phyloP scores from a whole-genome alignment of 2,888 invertebrate species.

The Orthonevra nobilis region DNA sequence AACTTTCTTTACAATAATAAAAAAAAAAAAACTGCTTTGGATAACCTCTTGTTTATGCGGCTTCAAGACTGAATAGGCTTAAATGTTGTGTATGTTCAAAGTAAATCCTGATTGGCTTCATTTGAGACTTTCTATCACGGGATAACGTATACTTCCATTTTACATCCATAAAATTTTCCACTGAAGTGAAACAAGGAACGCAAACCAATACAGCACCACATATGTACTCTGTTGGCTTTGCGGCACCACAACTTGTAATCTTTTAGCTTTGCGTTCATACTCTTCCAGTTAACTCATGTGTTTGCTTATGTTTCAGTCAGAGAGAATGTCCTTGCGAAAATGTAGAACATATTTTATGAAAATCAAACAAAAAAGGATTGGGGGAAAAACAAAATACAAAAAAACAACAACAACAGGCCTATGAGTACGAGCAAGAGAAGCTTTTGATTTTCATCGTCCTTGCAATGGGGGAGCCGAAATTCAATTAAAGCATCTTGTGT shows the following conservation, averaged over 20 bases:
- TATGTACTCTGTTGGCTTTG: slow-evolving; percentile 28
- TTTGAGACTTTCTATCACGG: slow-evolving; percentile 28
- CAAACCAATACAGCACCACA: not conserved
- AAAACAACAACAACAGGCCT: too few species aligned
- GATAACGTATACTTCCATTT: slow-evolving; percentile 44
- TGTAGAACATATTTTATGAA: slow-evolving; percentile 20
- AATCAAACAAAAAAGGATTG: slow-evolving; percentile 11
- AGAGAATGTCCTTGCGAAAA: slow-evolving; percentile 21
- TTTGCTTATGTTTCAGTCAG: too few species aligned
- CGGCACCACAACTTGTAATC: slow-evolving; percentile 7
- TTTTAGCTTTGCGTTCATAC: slow-evolving; percentile 11
- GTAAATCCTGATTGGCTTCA: slow-evolving; percentile 31
- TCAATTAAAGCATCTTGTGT: slow-evolving; percentile 53
- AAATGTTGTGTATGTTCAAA: slow-evolving; percentile 3
- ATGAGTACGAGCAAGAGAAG: too few species aligned
- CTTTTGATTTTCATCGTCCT: slow-evolving; percentile 17
- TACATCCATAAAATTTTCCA: slow-evolving; percentile 41
- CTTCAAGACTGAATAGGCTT: slow-evolving; percentile 11
- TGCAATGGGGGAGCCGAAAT: slow-evolving; percentile 41
- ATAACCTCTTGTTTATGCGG: not conserved
- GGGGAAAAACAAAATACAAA: not conserved
- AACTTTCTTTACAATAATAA: too few species aligned
- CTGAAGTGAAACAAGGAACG: slow-evolving; percentile 17
- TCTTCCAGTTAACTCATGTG: too few species aligned
- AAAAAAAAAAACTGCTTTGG: too few species aligned